Evolutionary conservation across 2,888 invertebrate genomes (phyloP).

Genomic region (Listrodromus nycthemerus): DNA sequence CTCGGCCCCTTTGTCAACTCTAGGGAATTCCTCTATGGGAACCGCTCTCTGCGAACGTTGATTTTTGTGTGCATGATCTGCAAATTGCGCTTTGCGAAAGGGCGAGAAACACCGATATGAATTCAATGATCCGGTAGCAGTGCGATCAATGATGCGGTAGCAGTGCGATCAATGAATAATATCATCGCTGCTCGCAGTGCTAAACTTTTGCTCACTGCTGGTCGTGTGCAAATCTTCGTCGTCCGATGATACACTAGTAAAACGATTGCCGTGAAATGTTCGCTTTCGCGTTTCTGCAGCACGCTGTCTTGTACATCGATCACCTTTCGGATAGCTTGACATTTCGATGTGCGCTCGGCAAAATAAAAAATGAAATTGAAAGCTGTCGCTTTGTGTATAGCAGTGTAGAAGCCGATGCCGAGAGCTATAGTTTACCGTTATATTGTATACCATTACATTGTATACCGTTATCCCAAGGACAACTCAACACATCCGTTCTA

Average conservation of each 20-base stretch:
- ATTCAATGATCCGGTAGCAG: no score
- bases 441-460: no score
- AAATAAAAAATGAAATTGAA: slow-evolving; percentile 58
- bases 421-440: slow-evolving; percentile 28
- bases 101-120: slow-evolving; percentile 29
- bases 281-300: slow-evolving; percentile 35
- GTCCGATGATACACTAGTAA: slow-evolving; percentile 47
- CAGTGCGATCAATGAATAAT: no score
- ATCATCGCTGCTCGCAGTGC: slow-evolving; percentile 52
- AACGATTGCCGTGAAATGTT: slow-evolving; percentile 59
- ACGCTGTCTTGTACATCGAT: slow-evolving; percentile 45
- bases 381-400: slow-evolving; percentile 50
- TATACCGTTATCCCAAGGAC: slow-evolving; percentile 10
- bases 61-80: slow-evolving; percentile 40
- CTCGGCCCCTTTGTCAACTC: no score
- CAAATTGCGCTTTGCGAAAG: slow-evolving; percentile 57
- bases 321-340: slow-evolving; percentile 57
- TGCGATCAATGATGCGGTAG: slow-evolving; percentile 54
- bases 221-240: slow-evolving; percentile 48
- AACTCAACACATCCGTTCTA: not conserved
- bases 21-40: no score
- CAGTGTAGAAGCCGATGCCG: slow-evolving; percentile 46
- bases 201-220: slow-evolving; percentile 47
- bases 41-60: slow-evolving; percentile 55
- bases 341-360: slow-evolving; percentile 56